Evolutionary conservation across 2,888 invertebrate genomes (phyloP).

Genomic region (Vesta saturnalis): DNA sequence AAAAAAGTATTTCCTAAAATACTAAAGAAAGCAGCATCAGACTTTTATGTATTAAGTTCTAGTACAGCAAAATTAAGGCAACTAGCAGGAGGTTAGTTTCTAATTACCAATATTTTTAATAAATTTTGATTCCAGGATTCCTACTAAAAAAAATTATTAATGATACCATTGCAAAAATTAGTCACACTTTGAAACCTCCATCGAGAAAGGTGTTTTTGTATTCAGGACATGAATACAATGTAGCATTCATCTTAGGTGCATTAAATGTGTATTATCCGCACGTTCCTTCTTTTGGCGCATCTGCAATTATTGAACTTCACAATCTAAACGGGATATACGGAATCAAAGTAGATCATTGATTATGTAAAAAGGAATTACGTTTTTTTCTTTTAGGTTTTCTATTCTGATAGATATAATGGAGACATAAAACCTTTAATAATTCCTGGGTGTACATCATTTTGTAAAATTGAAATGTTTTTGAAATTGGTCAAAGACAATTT

Average conservation of each 20-base stretch:
- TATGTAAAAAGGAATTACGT: conserved; percentile 1
- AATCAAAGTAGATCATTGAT: conserved; percentile 38
- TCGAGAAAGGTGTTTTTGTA: conserved; percentile 43
- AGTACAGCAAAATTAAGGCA: conserved; percentile 12
- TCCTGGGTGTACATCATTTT: conserved; percentile 14
- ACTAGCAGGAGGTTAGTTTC: conserved; percentile 26
- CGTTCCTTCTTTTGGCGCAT: conserved; percentile 38
- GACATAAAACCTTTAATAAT: conserved; percentile 3
- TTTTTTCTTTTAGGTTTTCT: conserved; percentile 7
- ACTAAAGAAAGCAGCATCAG: conserved; percentile 10
- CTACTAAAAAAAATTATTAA: conserved; percentile 37
- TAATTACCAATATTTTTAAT: not conserved
- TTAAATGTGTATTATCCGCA: conserved; percentile 30
- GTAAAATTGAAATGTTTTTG: conserved; percentile 5
- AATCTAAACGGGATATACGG: conserved; percentile 38
- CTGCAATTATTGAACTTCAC: conserved; percentile 42
- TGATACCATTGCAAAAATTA: conserved; percentile 32
- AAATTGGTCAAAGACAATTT: conserved; percentile 6
- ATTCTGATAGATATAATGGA: not conserved
- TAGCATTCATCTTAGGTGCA: conserved; percentile 32
- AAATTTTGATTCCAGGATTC: conserved; percentile 23
- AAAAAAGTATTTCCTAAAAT: conserved; percentile 12
- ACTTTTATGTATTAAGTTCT: not conserved
- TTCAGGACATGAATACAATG: conserved; percentile 43
- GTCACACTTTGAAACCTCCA: conserved; percentile 25